phyloP scores from a whole-genome alignment of 64 coral and sea anemone species.

The Montipora efflorescens region DNA sequence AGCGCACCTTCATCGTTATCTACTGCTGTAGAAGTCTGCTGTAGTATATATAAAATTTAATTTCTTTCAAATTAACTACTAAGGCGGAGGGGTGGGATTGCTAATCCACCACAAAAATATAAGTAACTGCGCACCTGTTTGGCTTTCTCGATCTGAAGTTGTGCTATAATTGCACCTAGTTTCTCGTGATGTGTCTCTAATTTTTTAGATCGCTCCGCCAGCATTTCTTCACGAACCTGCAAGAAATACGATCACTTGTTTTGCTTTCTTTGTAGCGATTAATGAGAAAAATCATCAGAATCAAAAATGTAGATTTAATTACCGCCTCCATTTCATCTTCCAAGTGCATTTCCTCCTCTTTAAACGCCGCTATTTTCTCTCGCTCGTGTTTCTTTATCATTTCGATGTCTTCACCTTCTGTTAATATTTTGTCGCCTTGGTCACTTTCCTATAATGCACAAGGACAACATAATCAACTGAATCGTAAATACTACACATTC shows the following conservation, averaged over 20 bases:
- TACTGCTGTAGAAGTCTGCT: no score
- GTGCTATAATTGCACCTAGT: slow-evolving; percentile 80
- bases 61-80: no score
- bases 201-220: slow-evolving; percentile 75
- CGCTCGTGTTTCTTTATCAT: slow-evolving; percentile 95
- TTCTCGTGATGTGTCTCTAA: slow-evolving; percentile 87
- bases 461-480: background rate
- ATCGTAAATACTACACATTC: background rate
- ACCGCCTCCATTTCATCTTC: slow-evolving; percentile 84
- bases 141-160: slow-evolving; percentile 93
- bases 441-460: slow-evolving; percentile 37
- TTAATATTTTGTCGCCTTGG: slow-evolving; percentile 69
- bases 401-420: slow-evolving; percentile 85
- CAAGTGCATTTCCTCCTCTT: slow-evolving; percentile 57
- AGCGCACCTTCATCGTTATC: no score
- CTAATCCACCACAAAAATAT: background rate
- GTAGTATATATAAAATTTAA: no score
- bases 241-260: background rate
- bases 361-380: slow-evolving; percentile 73
- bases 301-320: background rate
- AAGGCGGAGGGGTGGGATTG: no score
- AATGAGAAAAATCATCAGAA: background rate
- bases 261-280: no score
- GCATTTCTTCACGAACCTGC: slow-evolving; percentile 89
- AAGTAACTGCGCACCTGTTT: slow-evolving; percentile 69